Evolutionary conservation across 1,140 invertebrate species (phyloP), one percentile per base, ranked within the genome.

Genomic region (Nomia melanderi): DNA sequence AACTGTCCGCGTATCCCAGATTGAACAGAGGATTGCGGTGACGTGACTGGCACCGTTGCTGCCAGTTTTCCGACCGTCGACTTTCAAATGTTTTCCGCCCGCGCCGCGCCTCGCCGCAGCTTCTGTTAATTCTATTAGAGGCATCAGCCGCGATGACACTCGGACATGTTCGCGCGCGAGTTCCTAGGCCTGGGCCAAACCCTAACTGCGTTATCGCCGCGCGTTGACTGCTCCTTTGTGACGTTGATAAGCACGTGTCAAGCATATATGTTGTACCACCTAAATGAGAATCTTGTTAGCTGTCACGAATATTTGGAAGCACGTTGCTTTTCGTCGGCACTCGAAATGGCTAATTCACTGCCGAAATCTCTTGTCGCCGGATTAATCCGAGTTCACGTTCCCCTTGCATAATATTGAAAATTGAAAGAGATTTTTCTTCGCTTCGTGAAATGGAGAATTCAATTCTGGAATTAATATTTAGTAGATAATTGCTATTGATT

Each of bases 201-300:
- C 53, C 11, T 83, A 81, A 81, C 74, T 70, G 17, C 67, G 57
- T 82, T 82, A 82, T 83, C 81, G 27, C 70, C 50, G 20, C 27
- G 12, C 64, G 33, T 41, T 72, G 20, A 50, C 62, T 73, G 47
- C 47, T 41, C 75, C 63, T 78, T 65, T 67, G 67, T 77, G 79
- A 81, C 79, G 69, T 78, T 82, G 69, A 83, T 81, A 78, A 81
- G 73, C 63, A 69, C 56, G 63, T 73, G 81, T 81, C 79, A 72
- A 54, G 62, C 67, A 64, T 81, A n/a, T n/a, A 80, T 54, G 66
- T 80, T 77, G 66, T 23, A 39, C 23, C 74, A 25, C 47, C 50
- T 54, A 81, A 82, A 81, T n/a, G 25, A 41, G 57, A 67, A 81
- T 64, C 62, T 54, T 70, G 59, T 81, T 70, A 71, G 41, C 33